Conservation (phyloP, 2,113 vertebrate species). For the Hiodon alosoides region DNA sequence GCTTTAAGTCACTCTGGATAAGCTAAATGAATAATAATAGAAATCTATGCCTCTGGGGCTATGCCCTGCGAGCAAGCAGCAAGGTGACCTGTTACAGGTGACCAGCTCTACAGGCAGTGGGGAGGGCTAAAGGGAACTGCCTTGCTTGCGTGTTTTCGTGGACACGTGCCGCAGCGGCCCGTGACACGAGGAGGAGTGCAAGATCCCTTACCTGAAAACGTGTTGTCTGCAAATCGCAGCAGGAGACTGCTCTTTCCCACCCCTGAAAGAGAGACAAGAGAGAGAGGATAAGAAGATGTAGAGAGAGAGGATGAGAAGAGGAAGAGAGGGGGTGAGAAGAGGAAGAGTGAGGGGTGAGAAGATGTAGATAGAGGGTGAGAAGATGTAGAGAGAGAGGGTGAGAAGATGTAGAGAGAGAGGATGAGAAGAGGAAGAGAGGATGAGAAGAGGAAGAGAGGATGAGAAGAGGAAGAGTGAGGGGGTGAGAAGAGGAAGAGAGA, state of each 20-base stretch:
- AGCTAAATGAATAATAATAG: too few species aligned
- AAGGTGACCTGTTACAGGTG: neutral
- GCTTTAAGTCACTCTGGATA: too few species aligned
- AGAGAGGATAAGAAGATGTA: neutral
- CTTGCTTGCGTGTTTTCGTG: neutral
- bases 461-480: neutral
- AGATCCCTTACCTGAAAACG: slow-evolving; percentile 70
- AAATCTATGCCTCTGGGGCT: too few species aligned
- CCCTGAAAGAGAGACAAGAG: slow-evolving; percentile 54
- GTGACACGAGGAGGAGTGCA: neutral
- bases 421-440: neutral
- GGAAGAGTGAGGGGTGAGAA: neutral
- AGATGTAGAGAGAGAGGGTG: neutral
- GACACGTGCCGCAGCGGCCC: neutral
- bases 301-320: neutral
- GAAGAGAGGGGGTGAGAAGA: neutral
- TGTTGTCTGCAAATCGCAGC: slow-evolving; percentile 77
- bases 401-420: neutral
- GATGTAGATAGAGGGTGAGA: neutral
- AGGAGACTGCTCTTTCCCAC: slow-evolving; percentile 80
- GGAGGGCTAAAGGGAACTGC: neutral
- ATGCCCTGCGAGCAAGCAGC: neutral
- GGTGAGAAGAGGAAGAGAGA: neutral
- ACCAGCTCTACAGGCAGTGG: neutral
- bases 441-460: neutral